Conservation (phyloP, 2,113 vertebrate species). For the Glaucomys volans region DNA sequence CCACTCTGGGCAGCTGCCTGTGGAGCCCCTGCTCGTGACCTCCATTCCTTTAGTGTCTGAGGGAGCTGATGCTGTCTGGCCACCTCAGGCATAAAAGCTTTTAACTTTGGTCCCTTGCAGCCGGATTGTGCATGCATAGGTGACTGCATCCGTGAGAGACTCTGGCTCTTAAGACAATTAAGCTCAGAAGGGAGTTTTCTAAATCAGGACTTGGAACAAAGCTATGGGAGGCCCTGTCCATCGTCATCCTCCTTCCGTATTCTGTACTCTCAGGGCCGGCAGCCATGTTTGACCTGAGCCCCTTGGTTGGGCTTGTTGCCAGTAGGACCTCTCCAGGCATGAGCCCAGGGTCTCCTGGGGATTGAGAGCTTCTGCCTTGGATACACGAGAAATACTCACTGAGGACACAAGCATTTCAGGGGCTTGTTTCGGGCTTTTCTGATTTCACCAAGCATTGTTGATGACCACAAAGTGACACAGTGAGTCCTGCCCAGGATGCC, state of each 20-base stretch:
- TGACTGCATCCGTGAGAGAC: background rate
- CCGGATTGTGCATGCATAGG: background rate
- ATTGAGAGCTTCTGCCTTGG: background rate
- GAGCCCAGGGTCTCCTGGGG: background rate
- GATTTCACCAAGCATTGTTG: background rate
- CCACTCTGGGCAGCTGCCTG: background rate
- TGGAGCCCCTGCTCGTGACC: background rate
- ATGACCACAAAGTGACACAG: background rate
- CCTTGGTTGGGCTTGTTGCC: background rate
- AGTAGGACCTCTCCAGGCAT: background rate
- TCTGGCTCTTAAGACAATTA: background rate
- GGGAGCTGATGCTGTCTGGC: fast-evolving
- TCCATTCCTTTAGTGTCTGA: background rate
- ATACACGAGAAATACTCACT: background rate
- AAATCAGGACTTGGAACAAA: background rate
- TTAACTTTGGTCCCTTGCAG: background rate
- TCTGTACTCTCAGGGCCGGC: background rate
- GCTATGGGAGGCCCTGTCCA: background rate
- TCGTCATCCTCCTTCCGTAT: background rate
- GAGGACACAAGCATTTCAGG: background rate
- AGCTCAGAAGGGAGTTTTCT: constrained; percentile 25
- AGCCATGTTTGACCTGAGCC: background rate
- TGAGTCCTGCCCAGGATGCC: background rate
- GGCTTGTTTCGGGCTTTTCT: background rate
- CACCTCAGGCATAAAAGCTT: background rate